phyloP scores from a whole-genome alignment of 2,797 vertebrate genomes.

The Semotilus atromaculatus region DNA sequence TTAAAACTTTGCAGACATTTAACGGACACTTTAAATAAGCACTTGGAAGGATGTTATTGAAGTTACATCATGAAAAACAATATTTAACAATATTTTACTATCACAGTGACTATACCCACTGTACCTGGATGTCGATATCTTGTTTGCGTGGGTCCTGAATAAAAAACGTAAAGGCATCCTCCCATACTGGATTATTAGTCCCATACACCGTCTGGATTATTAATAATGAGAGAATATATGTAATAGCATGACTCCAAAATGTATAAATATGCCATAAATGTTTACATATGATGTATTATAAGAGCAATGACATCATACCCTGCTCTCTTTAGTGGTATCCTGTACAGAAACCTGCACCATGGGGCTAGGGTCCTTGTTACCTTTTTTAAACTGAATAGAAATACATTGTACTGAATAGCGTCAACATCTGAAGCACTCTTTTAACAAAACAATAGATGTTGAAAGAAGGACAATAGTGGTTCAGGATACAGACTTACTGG shows the following conservation, averaged over 20 bases:
- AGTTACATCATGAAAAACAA: not conserved
- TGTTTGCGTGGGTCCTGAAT: slow-evolving; percentile 87
- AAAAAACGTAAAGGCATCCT: slow-evolving; percentile 93
- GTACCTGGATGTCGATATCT: slow-evolving; percentile 89
- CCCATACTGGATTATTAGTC: slow-evolving; percentile 85
- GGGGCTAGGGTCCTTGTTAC: slow-evolving; percentile 88
- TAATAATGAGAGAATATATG: not conserved
- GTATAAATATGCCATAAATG: not conserved
- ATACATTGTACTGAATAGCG: not conserved
- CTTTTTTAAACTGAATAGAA: slow-evolving; percentile 86
- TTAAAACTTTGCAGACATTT: not conserved
- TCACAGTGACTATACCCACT: slow-evolving; percentile 69
- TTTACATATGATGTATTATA: not conserved
- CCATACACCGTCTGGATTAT: slow-evolving; percentile 80
- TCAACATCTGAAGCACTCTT: not conserved
- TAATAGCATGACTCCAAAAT: not conserved
- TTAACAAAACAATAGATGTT: not conserved
- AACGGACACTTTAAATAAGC: not conserved
- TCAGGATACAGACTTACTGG: slow-evolving; percentile 80
- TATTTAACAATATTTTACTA: not conserved
- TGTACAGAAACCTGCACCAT: slow-evolving; percentile 89
- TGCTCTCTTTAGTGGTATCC: slow-evolving; percentile 89
- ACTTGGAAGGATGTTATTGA: not conserved
- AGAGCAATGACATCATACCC: slow-evolving; percentile 70
- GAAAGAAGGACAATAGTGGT: not conserved